Conservation (phyloP, 2,797 vertebrate species). For the Enteromius paludinosus region DNA sequence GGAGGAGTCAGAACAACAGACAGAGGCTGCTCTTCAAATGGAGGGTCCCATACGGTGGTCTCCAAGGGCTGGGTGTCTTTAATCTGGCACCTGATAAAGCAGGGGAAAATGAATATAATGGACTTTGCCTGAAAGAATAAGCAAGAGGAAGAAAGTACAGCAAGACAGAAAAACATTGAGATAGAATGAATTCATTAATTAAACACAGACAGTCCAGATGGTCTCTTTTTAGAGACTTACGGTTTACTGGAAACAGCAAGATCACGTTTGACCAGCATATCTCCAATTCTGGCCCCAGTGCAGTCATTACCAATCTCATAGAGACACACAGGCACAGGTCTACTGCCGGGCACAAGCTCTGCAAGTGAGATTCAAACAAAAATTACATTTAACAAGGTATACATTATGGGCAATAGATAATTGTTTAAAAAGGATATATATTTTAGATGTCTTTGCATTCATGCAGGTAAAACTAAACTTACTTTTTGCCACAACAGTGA, state of each 20-base stretch:
- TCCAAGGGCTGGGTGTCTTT: conserved; percentile 21
- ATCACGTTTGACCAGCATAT: conserved; percentile 69
- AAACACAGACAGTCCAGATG: background rate
- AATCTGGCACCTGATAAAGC: conserved; percentile 6
- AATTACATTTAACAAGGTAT: background rate
- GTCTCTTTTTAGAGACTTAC: conserved; percentile 58
- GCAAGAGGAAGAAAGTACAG: background rate
- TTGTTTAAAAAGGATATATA: background rate
- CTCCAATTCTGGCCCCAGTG: conserved; percentile 61
- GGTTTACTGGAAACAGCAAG: conserved; percentile 64
- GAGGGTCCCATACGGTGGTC: conserved; percentile 73
- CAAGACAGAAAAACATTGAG: too few relatives aligned
- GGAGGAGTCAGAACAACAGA: background rate
- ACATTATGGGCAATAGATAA: background rate
- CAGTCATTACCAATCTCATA: conserved; percentile 52
- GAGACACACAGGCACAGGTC: conserved; percentile 67
- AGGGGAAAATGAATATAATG: background rate
- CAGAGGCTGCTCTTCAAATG: conserved; percentile 53
- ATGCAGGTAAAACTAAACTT: conserved; percentile 5
- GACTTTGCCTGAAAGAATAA: background rate
- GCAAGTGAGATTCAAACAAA: background rate
- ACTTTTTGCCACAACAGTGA: conserved; percentile 73
- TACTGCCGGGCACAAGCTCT: conserved; percentile 24
- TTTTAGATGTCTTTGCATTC: too few relatives aligned
- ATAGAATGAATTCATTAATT: background rate